These are phyloP conservation scores for Aegotheles bennettii DNA, from an alignment of 2,113 vertebrate genomes.

Conservation along the genomic window DNA sequence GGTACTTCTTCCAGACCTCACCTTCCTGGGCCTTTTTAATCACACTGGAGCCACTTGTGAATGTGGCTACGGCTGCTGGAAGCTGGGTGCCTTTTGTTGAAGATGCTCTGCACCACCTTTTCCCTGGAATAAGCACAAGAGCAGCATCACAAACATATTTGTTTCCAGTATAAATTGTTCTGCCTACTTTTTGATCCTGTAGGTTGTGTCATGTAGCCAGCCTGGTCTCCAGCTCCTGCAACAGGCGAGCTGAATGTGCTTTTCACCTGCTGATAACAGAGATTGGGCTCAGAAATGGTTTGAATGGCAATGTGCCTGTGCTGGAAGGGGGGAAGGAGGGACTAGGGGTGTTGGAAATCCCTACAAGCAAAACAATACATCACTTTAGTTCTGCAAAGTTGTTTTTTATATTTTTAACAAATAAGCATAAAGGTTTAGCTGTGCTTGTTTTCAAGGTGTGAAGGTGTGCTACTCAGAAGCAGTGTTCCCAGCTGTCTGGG, in stretches of 20 bases:
- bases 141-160: background rate
- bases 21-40: background rate
- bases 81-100: background rate
- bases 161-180: background rate
- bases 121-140: background rate
- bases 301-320: background rate
- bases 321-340: background rate
- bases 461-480: background rate
- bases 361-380: background rate
- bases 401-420: background rate
- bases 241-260: accelerated
- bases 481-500: background rate
- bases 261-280: background rate
- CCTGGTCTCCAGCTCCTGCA: background rate
- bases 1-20: background rate
- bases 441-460: background rate
- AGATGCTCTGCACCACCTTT: background rate
- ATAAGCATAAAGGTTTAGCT: background rate
- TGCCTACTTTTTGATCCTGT: background rate
- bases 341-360: background rate
- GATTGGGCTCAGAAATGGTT: background rate
- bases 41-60: background rate
- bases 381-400: background rate
- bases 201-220: background rate
- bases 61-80: background rate